These are phyloP conservation scores for Tuta absoluta DNA, from an alignment of 2,888 invertebrate species.

Conservation along the genomic window DNA sequence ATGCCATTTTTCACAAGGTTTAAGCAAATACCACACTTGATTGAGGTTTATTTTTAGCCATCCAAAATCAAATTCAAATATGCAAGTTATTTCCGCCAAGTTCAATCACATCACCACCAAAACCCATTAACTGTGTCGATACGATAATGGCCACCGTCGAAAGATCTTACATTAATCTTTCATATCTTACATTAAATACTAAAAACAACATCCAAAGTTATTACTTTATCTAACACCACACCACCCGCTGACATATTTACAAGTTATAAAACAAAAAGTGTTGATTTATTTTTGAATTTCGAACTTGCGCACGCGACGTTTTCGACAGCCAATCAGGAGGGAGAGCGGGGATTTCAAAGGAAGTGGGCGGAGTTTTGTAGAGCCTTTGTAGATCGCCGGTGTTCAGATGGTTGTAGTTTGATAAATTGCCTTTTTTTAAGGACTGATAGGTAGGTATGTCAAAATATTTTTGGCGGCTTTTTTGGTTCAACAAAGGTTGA, in stretches of 20 bases:
- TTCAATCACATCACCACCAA: constrained; percentile 29
- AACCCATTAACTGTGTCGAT: constrained; percentile 22
- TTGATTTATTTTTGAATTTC: constrained; percentile 34
- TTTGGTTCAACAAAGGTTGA: background rate
- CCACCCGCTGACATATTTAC: constrained; percentile 40
- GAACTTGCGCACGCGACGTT: constrained; percentile 36
- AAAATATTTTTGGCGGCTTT: constrained; percentile 38
- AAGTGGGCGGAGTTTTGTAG: constrained; percentile 34
- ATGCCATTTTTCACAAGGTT: too few species aligned
- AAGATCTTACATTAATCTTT: constrained; percentile 39
- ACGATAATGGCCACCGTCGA: constrained; percentile 35
- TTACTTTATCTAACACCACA: constrained; percentile 41
- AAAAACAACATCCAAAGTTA: constrained; percentile 32
- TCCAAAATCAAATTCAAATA: constrained; percentile 17
- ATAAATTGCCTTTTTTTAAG: constrained; percentile 34
- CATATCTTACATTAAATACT: constrained; percentile 30
- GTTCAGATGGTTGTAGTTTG: constrained; percentile 35
- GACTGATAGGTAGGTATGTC: constrained; percentile 37
- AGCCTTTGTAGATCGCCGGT: constrained; percentile 31
- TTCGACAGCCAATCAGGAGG: constrained; percentile 36
- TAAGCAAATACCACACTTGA: too few species aligned
- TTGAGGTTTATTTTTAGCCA: constrained; percentile 1
- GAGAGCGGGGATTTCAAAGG: constrained; percentile 29
- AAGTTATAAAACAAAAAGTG: constrained; percentile 36
- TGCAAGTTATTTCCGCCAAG: constrained; percentile 27